Evolutionary conservation across 2,797 vertebrate genomes (phyloP).

Genomic region (Mus spretus): DNA sequence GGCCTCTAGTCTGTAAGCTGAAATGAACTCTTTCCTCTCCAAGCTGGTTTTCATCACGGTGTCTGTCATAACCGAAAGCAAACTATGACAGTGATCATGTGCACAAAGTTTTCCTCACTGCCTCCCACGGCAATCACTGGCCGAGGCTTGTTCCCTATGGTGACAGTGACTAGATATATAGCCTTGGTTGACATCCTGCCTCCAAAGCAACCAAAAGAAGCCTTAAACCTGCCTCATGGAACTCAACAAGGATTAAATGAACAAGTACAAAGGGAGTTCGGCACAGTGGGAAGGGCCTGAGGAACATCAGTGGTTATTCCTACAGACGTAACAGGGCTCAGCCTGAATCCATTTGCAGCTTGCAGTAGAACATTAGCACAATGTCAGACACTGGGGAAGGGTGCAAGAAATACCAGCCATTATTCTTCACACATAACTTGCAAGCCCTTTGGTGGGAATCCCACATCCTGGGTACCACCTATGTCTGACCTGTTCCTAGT

Average conservation of each 20-base stretch:
- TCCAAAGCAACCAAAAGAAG: constrained; percentile 25
- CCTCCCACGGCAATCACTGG: background rate
- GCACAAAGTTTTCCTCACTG: background rate
- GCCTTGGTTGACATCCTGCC: background rate
- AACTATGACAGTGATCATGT: background rate
- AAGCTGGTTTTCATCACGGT: background rate
- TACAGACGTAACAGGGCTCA: background rate
- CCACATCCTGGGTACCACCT: background rate
- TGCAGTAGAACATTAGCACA: background rate
- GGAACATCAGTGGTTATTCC: background rate
- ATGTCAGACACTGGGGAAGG: background rate
- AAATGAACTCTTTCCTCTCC: background rate
- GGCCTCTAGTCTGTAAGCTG: background rate
- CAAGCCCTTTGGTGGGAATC: background rate
- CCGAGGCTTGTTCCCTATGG: background rate
- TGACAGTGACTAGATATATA: background rate
- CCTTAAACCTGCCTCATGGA: background rate
- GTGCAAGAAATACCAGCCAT: background rate
- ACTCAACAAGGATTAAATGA: background rate
- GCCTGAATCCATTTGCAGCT: background rate
- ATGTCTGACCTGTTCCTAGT: background rate
- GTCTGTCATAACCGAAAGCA: background rate
- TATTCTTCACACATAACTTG: background rate
- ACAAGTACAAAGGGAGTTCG: background rate
- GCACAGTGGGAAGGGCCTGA: background rate